phyloP scores from a whole-genome alignment of 2,113 vertebrate species.

The Pavo muticus region DNA sequence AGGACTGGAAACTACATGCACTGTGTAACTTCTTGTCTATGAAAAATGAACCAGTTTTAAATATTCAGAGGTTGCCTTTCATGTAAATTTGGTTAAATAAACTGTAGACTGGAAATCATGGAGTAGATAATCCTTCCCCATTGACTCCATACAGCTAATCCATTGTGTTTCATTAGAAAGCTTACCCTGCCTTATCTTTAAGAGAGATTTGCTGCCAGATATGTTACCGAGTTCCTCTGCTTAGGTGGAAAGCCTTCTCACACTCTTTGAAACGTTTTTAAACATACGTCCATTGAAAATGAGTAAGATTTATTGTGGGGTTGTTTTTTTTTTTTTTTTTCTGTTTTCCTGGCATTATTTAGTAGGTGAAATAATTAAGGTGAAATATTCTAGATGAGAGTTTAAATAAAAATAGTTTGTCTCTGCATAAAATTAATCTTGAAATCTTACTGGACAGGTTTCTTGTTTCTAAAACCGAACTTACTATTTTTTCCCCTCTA shows the following conservation, averaged over 20 bases:
- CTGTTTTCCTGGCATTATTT: background rate
- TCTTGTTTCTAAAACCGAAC: background rate
- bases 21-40: background rate
- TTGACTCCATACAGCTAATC: background rate
- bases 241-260: background rate
- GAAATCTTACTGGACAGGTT: background rate
- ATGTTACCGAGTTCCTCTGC: background rate
- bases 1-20: background rate
- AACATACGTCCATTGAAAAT: background rate
- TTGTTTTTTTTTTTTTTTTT: background rate
- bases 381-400: background rate
- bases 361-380: background rate
- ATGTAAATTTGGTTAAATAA: background rate
- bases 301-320: no score
- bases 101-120: background rate
- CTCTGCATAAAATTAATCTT: background rate
- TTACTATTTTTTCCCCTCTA: background rate
- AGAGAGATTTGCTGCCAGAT: background rate
- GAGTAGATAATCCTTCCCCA: background rate
- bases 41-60: background rate
- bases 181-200: background rate
- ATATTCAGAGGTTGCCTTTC: background rate
- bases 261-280: background rate
- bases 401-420: background rate
- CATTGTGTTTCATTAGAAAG: background rate